phyloP scores from a whole-genome alignment of 92 coral and sea anemone genomes.

The Hydrozoanthus gracilis region DNA sequence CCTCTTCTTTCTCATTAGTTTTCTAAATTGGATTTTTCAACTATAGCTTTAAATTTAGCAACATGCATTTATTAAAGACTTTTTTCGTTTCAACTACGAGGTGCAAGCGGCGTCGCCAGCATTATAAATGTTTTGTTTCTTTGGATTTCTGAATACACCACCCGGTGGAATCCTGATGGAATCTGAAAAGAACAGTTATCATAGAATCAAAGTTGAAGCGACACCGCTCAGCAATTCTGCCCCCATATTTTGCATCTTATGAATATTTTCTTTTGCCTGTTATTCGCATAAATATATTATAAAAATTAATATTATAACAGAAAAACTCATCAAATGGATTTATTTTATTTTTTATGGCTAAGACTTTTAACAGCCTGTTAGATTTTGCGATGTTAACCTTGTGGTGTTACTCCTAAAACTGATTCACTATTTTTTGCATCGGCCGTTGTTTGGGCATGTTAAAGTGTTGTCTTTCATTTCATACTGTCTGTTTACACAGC shows the following conservation, averaged over 20 bases:
- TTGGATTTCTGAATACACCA: conserved; percentile 3
- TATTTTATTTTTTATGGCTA: conserved; percentile 16
- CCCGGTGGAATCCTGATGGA: conserved; percentile 31
- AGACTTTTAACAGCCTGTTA: neutral
- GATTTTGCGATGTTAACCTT: conserved; percentile 1
- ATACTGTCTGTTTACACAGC: conserved; percentile 59
- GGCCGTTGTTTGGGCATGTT: conserved; percentile 45
- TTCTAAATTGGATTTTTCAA: conserved; percentile 19
- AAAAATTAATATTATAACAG: conserved; percentile 14
- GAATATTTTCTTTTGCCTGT: neutral
- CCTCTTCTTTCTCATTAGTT: conserved; percentile 12
- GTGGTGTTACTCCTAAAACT: neutral
- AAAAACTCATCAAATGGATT: conserved; percentile 30
- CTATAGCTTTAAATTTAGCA: neutral
- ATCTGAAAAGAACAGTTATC: conserved; percentile 15
- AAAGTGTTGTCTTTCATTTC: conserved; percentile 61
- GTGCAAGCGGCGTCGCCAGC: neutral
- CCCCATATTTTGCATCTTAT: neutral
- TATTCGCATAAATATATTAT: neutral
- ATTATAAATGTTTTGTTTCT: conserved; percentile 15
- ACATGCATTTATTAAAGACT: neutral
- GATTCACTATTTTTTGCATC: no score
- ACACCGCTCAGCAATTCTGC: neutral
- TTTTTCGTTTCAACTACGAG: conserved; percentile 2
- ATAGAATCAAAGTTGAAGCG: neutral